phyloP scores from a whole-genome alignment of 1,140 invertebrate species.

The Neodiprion pinetum region DNA sequence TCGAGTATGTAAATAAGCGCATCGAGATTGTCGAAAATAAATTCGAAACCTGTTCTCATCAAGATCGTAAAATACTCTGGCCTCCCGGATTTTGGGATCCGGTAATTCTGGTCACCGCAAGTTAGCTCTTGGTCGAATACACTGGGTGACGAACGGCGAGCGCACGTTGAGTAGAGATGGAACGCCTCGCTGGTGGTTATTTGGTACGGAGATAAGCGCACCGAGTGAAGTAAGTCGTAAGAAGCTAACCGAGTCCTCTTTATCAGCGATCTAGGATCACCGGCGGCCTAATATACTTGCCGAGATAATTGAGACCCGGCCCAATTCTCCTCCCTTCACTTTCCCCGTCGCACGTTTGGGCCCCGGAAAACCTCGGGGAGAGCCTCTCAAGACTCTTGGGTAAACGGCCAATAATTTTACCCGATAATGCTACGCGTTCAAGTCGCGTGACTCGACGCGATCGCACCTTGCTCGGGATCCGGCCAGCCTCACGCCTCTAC shows the following conservation, averaged over 20 bases:
- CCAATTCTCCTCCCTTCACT: background rate
- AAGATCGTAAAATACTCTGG: no score
- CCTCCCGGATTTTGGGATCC: no score
- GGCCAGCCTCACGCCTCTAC: background rate
- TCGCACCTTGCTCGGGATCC: background rate
- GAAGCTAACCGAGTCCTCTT: background rate
- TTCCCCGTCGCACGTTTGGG: background rate
- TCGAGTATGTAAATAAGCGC: no score
- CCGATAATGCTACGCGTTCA: background rate
- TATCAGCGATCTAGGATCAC: background rate
- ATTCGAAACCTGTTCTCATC: no score
- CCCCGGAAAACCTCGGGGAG: background rate
- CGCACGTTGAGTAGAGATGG: no score
- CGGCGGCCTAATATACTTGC: background rate
- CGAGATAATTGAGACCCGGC: background rate
- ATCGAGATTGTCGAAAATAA: no score
- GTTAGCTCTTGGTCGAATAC: no score
- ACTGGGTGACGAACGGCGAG: no score
- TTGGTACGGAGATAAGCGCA: no score
- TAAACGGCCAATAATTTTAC: background rate
- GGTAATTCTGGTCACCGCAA: no score
- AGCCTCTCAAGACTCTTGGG: background rate
- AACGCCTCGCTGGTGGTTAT: no score
- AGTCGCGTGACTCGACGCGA: background rate
- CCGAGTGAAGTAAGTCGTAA: background rate